Evolutionary conservation across 2,797 vertebrate genomes (phyloP), one percentile per base, ranked within the genome.

Genomic region (Bradypodion pumilum): DNA sequence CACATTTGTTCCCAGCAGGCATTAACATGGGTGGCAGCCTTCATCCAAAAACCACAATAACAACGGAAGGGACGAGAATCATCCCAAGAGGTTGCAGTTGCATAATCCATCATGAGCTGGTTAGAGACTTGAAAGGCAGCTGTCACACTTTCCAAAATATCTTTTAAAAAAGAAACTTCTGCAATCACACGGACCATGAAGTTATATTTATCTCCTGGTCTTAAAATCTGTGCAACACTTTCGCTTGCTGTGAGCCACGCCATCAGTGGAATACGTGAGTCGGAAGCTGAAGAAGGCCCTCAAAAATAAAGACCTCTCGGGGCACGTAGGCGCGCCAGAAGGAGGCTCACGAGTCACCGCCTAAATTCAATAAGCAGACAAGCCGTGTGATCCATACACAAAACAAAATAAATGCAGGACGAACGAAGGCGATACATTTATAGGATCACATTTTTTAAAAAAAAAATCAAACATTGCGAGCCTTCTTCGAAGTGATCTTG

Each of bases 21-120:
- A 19, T 60, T 8, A 77, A 46, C 4, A 78, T 27, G 65, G 68
- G 25, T 63, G 25, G 68, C 21, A 27, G 56, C 66, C 44, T 56
- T 76, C 56, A 78, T 44, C 40, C 29, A 42, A 84, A 72, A 56
- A 49, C 59, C 27, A 69, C 7, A 59, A 35, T 29, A 70, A 62
- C 27, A 49, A 44, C 59, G 40, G 32, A 73, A 73, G 4, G 3
- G 15, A 78, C 15, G 59, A 78, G 25, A 52, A 60, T 29, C 68
- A 40, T 25, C 32, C 40, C 59, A 63, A 63, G 68, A 73, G 59
- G 42, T 29, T 21, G 76, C 49, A 72, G 75, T 78, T 72, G 66
- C 66, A 78, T 84, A 73, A 78, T 76, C n/a, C n/a, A n/a, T n/a
- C n/a, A 35, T 37, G 72, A 76, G 35, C 52, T 25, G 27, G 8